Evolutionary conservation across 2,797 vertebrate genomes (phyloP).

Genomic region (Anas georgica): DNA sequence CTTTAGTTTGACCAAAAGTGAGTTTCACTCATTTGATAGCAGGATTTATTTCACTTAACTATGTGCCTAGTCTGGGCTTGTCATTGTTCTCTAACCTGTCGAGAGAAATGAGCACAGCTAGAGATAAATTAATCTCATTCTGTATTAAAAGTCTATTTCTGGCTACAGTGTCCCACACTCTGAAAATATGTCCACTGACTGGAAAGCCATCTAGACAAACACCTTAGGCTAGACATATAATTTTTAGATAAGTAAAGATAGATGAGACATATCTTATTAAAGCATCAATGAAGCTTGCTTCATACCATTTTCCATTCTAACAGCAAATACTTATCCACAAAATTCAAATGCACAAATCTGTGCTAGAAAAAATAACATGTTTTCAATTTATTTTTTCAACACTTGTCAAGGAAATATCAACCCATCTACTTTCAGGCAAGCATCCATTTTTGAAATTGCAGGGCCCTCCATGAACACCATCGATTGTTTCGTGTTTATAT

Average conservation of each 20-base stretch:
- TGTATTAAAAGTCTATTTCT: slow-evolving; percentile 12
- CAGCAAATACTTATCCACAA: not conserved
- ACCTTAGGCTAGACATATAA: not conserved
- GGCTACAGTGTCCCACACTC: not conserved
- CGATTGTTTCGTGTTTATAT: not conserved
- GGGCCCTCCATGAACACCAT: not conserved
- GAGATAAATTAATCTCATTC: slow-evolving; percentile 4
- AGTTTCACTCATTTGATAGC: not conserved
- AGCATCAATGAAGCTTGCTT: not conserved
- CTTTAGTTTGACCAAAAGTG: not conserved
- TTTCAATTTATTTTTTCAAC: not conserved
- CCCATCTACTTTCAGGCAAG: not conserved
- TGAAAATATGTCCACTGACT: not conserved
- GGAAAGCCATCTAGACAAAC: not conserved
- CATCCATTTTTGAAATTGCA: not conserved
- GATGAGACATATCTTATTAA: not conserved
- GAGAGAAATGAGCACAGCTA: not conserved
- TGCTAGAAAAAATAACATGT: not conserved
- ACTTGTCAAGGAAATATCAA: not conserved
- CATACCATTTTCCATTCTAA: not conserved
- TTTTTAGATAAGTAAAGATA: not conserved
- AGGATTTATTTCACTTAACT: slow-evolving; percentile 3
- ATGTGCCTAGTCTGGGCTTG: not conserved
- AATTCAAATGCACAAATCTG: not conserved
- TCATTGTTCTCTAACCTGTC: not conserved